A percentile compares a stretch with the other conserved stretches of the same genome.
Conservation (phyloP, 2,888 invertebrate species). For the Agrotis exclamationis region DNA sequence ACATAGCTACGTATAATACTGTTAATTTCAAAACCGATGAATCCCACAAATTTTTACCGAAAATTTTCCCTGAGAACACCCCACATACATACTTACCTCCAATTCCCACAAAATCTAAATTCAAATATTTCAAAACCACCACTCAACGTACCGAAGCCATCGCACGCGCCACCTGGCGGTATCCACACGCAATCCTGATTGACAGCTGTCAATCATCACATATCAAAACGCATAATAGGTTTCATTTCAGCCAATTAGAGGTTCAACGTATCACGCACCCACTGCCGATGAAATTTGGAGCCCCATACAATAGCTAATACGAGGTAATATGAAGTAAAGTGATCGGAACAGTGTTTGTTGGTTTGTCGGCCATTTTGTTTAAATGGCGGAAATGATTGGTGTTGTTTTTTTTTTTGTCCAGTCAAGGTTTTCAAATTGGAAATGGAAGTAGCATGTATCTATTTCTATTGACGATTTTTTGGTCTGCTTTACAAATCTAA, state of each 20-base stretch:
- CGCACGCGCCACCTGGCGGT: slow-evolving; percentile 84
- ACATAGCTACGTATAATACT: too few relatives aligned
- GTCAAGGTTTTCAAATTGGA: not conserved
- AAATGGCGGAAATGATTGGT: slow-evolving; percentile 21
- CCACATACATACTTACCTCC: not conserved
- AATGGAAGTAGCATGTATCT: not conserved
- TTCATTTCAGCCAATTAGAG: slow-evolving; percentile 85
- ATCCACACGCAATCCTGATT: slow-evolving; percentile 82
- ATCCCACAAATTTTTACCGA: not conserved
- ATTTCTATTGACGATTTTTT: not conserved
- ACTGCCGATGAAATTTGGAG: slow-evolving; percentile 76
- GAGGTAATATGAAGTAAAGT: slow-evolving; percentile 48
- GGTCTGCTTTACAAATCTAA: not conserved
- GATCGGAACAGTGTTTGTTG: slow-evolving; percentile 21
- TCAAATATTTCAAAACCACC: slow-evolving; percentile 42
- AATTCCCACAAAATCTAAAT: slow-evolving; percentile 7
- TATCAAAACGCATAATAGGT: slow-evolving; percentile 83
- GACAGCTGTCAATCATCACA: slow-evolving; percentile 88
- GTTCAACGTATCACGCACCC: slow-evolving; percentile 79
- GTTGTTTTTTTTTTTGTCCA: slow-evolving; percentile 10
- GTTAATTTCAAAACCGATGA: too few relatives aligned
- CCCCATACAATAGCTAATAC: slow-evolving; percentile 70
- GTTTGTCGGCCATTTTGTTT: slow-evolving; percentile 15
- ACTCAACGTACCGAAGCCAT: slow-evolving; percentile 35
- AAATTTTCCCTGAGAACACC: not conserved